phyloP scores from a whole-genome alignment of 53 echinoderm and acorn worm genomes.

The Temnopleurus reevesii region DNA sequence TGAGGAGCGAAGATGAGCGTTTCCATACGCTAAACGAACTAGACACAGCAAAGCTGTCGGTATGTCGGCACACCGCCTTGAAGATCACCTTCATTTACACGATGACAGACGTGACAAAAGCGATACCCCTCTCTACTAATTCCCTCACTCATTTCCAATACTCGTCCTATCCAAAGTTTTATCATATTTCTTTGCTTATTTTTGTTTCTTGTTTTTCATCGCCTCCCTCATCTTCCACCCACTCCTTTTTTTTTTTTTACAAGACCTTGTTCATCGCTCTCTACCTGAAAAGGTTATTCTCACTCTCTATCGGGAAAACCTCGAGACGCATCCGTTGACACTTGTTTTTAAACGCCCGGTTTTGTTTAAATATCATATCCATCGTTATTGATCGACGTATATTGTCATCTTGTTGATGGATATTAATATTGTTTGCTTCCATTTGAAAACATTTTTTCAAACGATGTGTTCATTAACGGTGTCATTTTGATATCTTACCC shows the following conservation, averaged over 20 bases:
- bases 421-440: too few species aligned
- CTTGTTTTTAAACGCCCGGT: background rate
- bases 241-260: background rate
- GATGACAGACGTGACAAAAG: slow-evolving; percentile 31
- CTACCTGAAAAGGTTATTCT: slow-evolving; percentile 27
- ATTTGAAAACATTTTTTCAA: too few species aligned
- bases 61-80: background rate
- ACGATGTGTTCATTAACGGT: too few species aligned
- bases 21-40: background rate
- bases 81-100: slow-evolving; percentile 28
- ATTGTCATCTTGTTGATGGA: too few species aligned
- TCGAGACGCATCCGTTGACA: background rate
- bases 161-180: background rate
- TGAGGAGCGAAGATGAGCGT: background rate
- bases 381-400: too few species aligned
- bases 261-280: slow-evolving; percentile 16
- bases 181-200: slow-evolving; percentile 26
- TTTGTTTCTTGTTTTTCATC: background rate
- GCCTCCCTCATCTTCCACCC: slow-evolving; percentile 7
- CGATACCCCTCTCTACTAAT: background rate
- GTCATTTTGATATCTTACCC: too few species aligned
- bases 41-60: background rate
- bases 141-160: slow-evolving; percentile 2
- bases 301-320: background rate
- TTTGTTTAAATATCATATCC: too few species aligned